phyloP scores from a whole-genome alignment of 1,140 invertebrate genomes.

The Cotesia vestalis region DNA sequence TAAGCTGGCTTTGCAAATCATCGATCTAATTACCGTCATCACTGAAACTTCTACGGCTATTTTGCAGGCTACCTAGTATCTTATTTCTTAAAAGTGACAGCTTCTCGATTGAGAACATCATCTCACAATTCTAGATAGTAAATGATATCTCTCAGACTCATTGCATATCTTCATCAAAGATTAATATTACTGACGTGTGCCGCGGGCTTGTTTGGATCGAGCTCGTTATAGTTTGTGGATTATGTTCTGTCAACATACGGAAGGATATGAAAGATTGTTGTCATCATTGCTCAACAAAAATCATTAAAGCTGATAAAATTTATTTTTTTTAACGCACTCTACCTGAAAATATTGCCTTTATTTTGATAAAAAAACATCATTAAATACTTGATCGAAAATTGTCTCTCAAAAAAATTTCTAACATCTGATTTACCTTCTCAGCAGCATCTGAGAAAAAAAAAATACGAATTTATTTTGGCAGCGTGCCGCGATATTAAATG shows the following conservation, averaged over 20 bases:
- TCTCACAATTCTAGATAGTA: background rate
- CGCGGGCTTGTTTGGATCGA: too few relatives aligned
- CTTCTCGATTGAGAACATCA: background rate
- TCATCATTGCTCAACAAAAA: too few relatives aligned
- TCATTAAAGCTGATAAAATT: too few relatives aligned
- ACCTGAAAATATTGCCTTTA: too few relatives aligned
- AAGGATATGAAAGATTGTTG: too few relatives aligned
- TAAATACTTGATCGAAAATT: too few relatives aligned
- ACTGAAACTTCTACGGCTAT: background rate
- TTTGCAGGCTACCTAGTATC: background rate
- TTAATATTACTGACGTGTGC: constrained; percentile 1
- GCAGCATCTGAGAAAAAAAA: background rate
- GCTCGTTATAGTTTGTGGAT: background rate
- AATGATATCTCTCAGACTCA: background rate
- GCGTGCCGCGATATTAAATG: background rate
- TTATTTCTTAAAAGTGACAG: constrained; percentile 5
- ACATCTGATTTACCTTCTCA: background rate
- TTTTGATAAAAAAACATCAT: too few relatives aligned
- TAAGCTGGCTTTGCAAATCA: too few relatives aligned
- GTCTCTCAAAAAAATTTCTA: background rate
- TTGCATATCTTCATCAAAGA: background rate
- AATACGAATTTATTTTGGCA: constrained; percentile 6
- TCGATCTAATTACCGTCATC: too few relatives aligned
- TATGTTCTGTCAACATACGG: too few relatives aligned
- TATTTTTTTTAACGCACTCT: too few relatives aligned